phyloP scores from a whole-genome alignment of 2,113 vertebrate genomes.

The Aspidoscelis tigris region DNA sequence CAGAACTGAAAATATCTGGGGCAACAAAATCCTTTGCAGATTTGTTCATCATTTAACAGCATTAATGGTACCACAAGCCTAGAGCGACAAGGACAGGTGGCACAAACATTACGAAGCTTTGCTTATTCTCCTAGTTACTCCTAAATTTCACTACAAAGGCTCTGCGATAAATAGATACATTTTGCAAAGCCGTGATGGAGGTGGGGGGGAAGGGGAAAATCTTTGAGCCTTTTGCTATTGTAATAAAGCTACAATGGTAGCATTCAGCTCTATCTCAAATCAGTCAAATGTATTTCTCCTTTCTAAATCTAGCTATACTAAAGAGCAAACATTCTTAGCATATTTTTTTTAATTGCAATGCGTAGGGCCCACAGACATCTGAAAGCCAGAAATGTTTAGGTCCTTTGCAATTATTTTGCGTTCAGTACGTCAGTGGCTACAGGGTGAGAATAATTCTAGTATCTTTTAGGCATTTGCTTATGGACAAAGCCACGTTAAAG shows the following conservation, averaged over 20 bases:
- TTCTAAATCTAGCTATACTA: background rate
- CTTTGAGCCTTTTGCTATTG: background rate
- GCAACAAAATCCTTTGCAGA: background rate
- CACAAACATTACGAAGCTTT: background rate
- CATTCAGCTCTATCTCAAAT: background rate
- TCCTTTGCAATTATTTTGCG: background rate
- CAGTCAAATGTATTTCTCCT: background rate
- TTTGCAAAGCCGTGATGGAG: background rate
- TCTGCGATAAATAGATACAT: background rate
- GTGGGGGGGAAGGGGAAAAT: too few relatives aligned
- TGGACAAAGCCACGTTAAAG: background rate
- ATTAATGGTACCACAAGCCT: background rate
- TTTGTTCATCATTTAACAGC: background rate
- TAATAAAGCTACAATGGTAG: background rate
- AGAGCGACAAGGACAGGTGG: background rate
- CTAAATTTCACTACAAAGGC: background rate
- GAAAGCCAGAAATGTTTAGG: slow-evolving; percentile 11
- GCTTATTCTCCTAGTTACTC: background rate
- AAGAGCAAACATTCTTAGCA: background rate
- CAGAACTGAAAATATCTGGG: background rate
- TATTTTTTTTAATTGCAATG: background rate
- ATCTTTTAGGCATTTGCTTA: background rate
- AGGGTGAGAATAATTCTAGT: background rate
- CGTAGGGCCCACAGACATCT: background rate
- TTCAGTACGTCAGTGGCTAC: background rate